These are phyloP conservation scores for Frankliniella intonsa DNA, from an alignment of 2,888 invertebrate genomes.

Conservation along the genomic window DNA sequence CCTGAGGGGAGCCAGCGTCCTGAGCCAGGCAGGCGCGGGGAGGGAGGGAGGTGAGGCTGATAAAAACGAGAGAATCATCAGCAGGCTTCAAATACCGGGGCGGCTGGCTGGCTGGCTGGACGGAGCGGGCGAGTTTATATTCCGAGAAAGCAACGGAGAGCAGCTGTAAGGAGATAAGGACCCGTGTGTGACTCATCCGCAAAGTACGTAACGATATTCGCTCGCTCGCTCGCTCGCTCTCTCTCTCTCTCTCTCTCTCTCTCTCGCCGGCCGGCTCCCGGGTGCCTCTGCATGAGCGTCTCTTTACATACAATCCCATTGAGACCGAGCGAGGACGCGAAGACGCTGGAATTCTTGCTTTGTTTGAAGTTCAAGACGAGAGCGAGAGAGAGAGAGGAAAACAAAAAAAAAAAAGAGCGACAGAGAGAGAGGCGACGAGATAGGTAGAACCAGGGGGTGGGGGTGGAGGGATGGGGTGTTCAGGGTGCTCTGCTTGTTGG, in stretches of 20 bases:
- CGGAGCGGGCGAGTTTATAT: neutral
- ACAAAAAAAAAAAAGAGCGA: too few relatives aligned
- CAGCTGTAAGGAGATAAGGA: neutral
- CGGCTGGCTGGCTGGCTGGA: too few relatives aligned
- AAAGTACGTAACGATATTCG: neutral
- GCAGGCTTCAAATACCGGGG: neutral
- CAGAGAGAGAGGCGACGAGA: too few relatives aligned
- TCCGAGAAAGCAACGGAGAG: conserved; percentile 2
- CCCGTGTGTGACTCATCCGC: neutral
- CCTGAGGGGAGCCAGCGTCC: too few relatives aligned
- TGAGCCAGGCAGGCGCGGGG: too few relatives aligned
- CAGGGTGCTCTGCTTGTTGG: too few relatives aligned
- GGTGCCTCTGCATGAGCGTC: neutral
- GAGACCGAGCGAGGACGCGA: neutral
- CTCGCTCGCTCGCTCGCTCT: neutral
- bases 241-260: neutral
- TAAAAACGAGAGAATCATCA: neutral
- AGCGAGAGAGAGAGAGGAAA: too few relatives aligned
- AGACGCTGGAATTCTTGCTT: too few relatives aligned
- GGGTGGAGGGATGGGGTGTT: too few relatives aligned
- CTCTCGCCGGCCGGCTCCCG: neutral
- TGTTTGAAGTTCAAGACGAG: too few relatives aligned
- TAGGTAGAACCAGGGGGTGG: too few relatives aligned
- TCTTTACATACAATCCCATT: conserved; percentile 14
- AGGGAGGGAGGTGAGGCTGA: too few relatives aligned